Evolutionary conservation across 2,888 invertebrate genomes (phyloP).

Genomic region (Drosophila percnosoma): DNA sequence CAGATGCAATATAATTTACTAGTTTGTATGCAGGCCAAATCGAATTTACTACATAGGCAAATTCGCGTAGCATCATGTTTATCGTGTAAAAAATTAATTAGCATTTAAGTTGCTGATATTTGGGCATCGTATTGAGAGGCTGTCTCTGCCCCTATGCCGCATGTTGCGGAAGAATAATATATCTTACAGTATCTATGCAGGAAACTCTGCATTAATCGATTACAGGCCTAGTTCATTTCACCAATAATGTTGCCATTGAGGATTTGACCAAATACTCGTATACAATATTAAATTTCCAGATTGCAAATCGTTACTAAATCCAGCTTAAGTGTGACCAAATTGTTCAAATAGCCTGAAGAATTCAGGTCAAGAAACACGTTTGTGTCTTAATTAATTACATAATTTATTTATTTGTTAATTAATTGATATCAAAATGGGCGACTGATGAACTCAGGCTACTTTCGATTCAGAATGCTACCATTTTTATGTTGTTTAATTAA

Average conservation of each 20-base stretch:
- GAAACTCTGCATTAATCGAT: neutral
- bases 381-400: neutral
- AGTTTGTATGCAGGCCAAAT: constrained; percentile 66
- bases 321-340: neutral
- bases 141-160: neutral
- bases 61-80: constrained; percentile 29
- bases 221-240: neutral
- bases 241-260: neutral
- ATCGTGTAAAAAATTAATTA: constrained; percentile 64
- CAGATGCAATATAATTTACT: constrained; percentile 70
- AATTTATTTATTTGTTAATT: neutral
- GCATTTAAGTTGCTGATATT: constrained; percentile 44
- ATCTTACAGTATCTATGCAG: neutral
- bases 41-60: constrained; percentile 41
- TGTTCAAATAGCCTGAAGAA: neutral
- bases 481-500: no score
- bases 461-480: neutral
- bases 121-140: neutral
- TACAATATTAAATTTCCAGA: neutral
- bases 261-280: neutral
- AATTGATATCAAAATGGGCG: neutral
- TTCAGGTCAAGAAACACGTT: neutral
- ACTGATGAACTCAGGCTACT: neutral
- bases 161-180: constrained; percentile 2
- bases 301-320: neutral